Base-by-base conservation (phyloP, 2,797 vertebrate genomes). In the Acanthis flammea region DNA sequence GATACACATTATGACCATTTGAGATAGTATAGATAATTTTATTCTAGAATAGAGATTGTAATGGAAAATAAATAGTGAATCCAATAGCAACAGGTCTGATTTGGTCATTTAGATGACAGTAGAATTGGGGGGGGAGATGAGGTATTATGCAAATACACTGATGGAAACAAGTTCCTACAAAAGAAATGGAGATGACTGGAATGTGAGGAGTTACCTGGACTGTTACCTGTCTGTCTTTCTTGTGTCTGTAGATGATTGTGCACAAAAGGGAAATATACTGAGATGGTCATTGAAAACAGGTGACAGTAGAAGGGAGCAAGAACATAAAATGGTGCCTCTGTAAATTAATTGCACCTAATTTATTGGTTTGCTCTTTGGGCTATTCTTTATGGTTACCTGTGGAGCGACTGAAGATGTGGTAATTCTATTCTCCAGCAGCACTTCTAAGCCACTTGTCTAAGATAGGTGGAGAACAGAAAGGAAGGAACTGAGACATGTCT, bases 401-500 rank as follows among this genome's bases (percentile, higher is more conserved):
- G 41, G 24, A 78, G 24, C 44, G 55, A 24, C 9, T 50, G 35
- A 57, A 76, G 50, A 44, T 27, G 30, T 66, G 47, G 19, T 73
- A 24, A 30, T 90, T 73, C 50, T 35, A 0, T 68, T 94, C 41
- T 83, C 12, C 28, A 71, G 51, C 35, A 75, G 54, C 50, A 23
- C 33, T 55, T 82, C 35, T 82, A 68, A 79, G 21, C 25, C 48
- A 7, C 23, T 17, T 68, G 16, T 61, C 42, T 58, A 14, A 31
- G 3, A 5, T 25, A 73, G 68, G 24, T 7, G 62, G 67, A 73
- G 51, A 77, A 37, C 15, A 55, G 35, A 35, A 35, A 35, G 62
- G 25, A 80, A 55, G n/a, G 15, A 78, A 19, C 12, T 0, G 0
- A 68, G 74, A 65, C 7, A 1, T 22, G 7, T 42, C 39, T 47